Conservation (phyloP, 2,797 vertebrate genomes). For the Poecile montanus region DNA sequence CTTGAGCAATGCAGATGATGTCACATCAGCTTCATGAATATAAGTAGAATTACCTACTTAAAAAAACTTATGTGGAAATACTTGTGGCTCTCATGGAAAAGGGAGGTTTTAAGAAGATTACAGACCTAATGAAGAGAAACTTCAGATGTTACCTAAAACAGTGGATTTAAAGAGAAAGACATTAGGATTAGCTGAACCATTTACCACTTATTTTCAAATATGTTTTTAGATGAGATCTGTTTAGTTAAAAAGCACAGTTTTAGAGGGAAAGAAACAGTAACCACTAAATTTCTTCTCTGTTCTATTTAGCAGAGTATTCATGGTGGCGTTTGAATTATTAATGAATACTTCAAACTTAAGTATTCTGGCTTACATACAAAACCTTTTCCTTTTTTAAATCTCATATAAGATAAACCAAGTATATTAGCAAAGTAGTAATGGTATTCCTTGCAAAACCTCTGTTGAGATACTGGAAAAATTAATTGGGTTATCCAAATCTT, state of each 20-base stretch:
- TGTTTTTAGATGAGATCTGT: neutral
- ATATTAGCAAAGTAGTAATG: neutral
- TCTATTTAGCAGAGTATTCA: neutral
- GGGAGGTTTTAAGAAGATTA: slow-evolving; percentile 48
- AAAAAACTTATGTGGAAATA: slow-evolving; percentile 4
- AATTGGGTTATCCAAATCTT: neutral
- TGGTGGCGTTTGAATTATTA: neutral
- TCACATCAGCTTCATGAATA: slow-evolving; percentile 34
- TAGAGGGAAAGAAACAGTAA: neutral
- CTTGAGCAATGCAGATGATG: slow-evolving; percentile 24
- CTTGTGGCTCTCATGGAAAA: slow-evolving; percentile 11
- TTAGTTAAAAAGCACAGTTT: neutral
- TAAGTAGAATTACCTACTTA: slow-evolving; percentile 37
- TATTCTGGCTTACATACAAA: neutral
- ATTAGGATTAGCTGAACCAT: neutral
- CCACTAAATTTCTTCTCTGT: neutral
- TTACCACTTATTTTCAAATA: neutral
- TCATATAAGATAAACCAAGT: neutral
- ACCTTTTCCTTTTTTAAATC: neutral
- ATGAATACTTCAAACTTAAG: neutral
- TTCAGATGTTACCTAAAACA: slow-evolving; percentile 10
- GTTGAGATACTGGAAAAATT: neutral
- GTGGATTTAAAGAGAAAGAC: slow-evolving; percentile 3
- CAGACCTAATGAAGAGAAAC: slow-evolving; percentile 16
- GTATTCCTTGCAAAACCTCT: neutral